Evolutionary conservation across 2,888 invertebrate genomes (phyloP), one percentile per base, ranked within the genome.

Genomic region (Nemotelus nigrinus): DNA sequence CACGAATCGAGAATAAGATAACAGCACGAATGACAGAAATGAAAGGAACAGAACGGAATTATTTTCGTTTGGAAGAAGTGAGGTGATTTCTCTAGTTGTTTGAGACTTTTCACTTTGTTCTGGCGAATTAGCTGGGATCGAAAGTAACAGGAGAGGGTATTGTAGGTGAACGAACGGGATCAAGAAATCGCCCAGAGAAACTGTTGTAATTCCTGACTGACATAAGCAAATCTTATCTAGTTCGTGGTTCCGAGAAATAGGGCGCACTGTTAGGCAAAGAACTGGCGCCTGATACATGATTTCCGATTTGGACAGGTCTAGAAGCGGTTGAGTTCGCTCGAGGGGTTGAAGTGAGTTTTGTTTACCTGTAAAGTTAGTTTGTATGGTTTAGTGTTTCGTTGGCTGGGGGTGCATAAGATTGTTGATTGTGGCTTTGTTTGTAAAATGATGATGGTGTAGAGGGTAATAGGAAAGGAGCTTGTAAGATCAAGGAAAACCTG

Each of bases 201-300:
- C 60, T 47, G 76, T 63, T 76, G 76, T 76, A 65, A 78, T 79
- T 78, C 78, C 78, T 79, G 79, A 78, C 79, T 78, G 72, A 79
- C 78, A 79, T 78, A 78, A 76, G 64, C 68, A 57, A 78, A 72
- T 79, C 79, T 76, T 79, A 76, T 79, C 79, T 76, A 72, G 58
- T 47, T n/a, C 10, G 6, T 47, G 53, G 63, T 45, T 50, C 41
- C 72, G 44, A 58, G 60, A 58, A 70, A 43, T 47, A 53, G 63
- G 57, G 10, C 25, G 57, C 10, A 8, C 7, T 7, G 43, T 41
- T 2, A 43, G 44, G 10, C 10, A 48, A 53, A 41, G 43, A 41
- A 25, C 43, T 55, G 70, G 53, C 70, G 53, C 68, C 48, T 68
- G 39, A 50, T 41, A 50, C 10, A 67, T 8, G 55, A 53, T 41